These are phyloP conservation scores for Darevskia nairensis DNA, from an alignment of 2,797 vertebrate genomes.

Conservation along the genomic window DNA sequence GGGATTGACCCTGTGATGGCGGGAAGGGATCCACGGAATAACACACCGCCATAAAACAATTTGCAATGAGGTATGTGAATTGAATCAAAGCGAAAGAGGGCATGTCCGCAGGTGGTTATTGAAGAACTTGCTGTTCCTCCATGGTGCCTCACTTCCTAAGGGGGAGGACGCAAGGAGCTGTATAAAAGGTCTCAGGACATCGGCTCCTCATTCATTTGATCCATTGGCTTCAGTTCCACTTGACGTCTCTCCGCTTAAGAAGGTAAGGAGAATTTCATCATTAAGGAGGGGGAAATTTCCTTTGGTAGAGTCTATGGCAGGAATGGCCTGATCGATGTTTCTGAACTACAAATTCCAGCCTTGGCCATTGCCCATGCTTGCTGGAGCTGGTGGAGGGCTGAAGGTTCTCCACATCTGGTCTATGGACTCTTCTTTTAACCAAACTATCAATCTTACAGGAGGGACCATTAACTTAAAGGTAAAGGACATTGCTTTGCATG, in stretches of 20 bases:
- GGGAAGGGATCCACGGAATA: not conserved
- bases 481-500: not conserved
- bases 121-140: not conserved
- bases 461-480: not conserved
- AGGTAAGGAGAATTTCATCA: conserved; percentile 7
- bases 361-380: too few species aligned
- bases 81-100: not conserved
- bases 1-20: not conserved
- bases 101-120: not conserved
- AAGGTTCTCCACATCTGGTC: too few species aligned
- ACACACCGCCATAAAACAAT: not conserved
- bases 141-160: not conserved
- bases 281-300: too few species aligned
- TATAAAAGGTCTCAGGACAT: not conserved
- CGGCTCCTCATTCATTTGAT: too few species aligned
- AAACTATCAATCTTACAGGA: not conserved
- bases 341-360: too few species aligned
- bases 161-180: not conserved
- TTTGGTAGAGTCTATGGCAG: too few species aligned
- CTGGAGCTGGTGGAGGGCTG: too few species aligned
- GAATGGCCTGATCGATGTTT: too few species aligned
- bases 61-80: not conserved
- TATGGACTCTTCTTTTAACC: not conserved
- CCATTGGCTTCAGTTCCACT: too few species aligned
- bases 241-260: not conserved